Percentiles rank a stretch among this genome's conserved stretches.
Evolutionary conservation across 2,113 vertebrate genomes (phyloP).

Genomic region (Dicrurus megarhynchus): DNA sequence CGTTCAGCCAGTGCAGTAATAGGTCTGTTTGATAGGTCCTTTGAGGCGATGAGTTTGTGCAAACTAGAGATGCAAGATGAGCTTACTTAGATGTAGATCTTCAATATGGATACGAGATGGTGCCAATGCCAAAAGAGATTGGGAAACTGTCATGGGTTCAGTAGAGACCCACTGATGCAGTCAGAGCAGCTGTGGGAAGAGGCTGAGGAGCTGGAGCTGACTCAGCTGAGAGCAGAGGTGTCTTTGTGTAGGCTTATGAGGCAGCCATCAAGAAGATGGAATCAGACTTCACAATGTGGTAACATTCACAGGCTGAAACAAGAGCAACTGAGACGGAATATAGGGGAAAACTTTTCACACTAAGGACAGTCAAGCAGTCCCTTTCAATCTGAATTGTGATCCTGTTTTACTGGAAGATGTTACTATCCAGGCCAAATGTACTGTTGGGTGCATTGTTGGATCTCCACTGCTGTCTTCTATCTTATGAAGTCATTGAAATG

Average conservation of each 20-base stretch:
- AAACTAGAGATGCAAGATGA: background rate
- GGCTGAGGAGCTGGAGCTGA: background rate
- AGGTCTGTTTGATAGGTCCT: background rate
- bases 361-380: background rate
- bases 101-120: background rate
- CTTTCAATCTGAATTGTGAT: background rate
- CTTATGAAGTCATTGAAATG: background rate
- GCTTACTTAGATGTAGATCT: background rate
- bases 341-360: background rate
- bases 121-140: background rate
- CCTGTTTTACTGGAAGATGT: background rate
- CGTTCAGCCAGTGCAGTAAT: background rate
- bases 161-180: background rate
- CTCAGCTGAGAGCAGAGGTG: background rate
- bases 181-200: background rate
- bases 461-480: background rate
- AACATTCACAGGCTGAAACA: background rate
- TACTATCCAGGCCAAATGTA: background rate
- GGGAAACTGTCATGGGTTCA: background rate
- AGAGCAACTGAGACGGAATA: background rate
- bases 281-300: background rate
- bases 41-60: background rate
- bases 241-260: accelerated
- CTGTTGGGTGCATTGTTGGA: background rate
- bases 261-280: background rate